A percentile compares a stretch with the other conserved stretches of the same genome.
Conservation (phyloP, 1,140 invertebrate species). For the Penaeus vannamei region DNA sequence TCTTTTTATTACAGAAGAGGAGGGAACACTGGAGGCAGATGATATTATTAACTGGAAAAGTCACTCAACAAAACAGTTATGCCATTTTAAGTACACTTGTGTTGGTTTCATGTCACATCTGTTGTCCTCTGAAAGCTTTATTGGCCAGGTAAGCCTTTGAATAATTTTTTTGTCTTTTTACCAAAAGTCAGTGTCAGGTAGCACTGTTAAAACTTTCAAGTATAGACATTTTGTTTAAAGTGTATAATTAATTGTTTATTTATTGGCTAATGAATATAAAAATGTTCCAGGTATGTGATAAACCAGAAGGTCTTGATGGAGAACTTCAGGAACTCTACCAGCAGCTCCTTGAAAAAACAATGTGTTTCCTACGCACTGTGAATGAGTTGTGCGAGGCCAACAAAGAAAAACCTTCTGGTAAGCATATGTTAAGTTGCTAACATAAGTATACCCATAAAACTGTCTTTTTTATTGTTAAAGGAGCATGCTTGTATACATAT, state of each 20-base stretch:
- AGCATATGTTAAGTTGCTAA: conserved; percentile 78
- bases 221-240: neutral
- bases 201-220: conserved; percentile 27
- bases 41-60: conserved; percentile 79
- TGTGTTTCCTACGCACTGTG: conserved; percentile 79
- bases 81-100: conserved; percentile 86
- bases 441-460: neutral
- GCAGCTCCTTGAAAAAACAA: conserved; percentile 78
- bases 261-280: neutral
- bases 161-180: neutral
- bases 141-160: conserved; percentile 74
- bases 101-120: conserved; percentile 81
- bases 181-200: neutral
- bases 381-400: conserved; percentile 75
- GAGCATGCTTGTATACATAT: neutral
- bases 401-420: conserved; percentile 74
- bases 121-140: conserved; percentile 79
- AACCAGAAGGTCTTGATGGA: conserved; percentile 72
- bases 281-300: conserved; percentile 71
- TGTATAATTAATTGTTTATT: neutral
- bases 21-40: neutral
- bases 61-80: conserved; percentile 81
- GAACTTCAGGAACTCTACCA: conserved; percentile 78
- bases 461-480: neutral
- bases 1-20: neutral